A percentile compares a stretch with the other conserved stretches of the same genome.
These are phyloP conservation scores for Timandra comae DNA, from an alignment of 2,888 invertebrate genomes.

Conservation along the genomic window DNA sequence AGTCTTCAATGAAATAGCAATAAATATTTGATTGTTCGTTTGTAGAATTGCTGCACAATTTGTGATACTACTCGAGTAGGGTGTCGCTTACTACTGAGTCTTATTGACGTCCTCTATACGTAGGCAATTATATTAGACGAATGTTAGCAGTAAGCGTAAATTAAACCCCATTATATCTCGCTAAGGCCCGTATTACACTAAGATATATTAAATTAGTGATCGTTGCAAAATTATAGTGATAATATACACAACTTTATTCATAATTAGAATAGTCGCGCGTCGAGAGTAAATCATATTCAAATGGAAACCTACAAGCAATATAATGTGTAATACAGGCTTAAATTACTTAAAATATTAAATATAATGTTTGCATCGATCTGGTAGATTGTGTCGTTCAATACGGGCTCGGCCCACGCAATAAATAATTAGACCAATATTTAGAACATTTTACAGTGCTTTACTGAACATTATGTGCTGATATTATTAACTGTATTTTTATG, in stretches of 20 bases:
- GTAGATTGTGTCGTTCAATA: constrained; percentile 43
- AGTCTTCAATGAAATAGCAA: constrained; percentile 69
- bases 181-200: constrained; percentile 27
- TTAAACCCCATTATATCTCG: constrained; percentile 57
- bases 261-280: constrained; percentile 19
- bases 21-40: constrained; percentile 58
- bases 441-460: constrained; percentile 71
- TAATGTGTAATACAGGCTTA: constrained; percentile 30
- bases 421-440: constrained; percentile 74
- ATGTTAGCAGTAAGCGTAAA: constrained; percentile 63
- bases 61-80: constrained; percentile 67
- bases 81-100: constrained; percentile 65
- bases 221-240: constrained; percentile 11
- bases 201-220: constrained; percentile 15
- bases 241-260: constrained; percentile 13
- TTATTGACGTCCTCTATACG: constrained; percentile 66
- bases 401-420: constrained; percentile 60
- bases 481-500: constrained; percentile 47
- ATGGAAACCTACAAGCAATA: too few species aligned
- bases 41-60: constrained; percentile 63
- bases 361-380: constrained; percentile 49
- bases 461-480: constrained; percentile 62
- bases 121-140: constrained; percentile 72
- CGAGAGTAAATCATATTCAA: constrained; percentile 10
- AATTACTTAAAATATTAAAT: too few species aligned